Evolutionary conservation across 2,797 vertebrate genomes (phyloP), one percentile per base, ranked within the genome.

Genomic region (Chelidonichthys spinosus): DNA sequence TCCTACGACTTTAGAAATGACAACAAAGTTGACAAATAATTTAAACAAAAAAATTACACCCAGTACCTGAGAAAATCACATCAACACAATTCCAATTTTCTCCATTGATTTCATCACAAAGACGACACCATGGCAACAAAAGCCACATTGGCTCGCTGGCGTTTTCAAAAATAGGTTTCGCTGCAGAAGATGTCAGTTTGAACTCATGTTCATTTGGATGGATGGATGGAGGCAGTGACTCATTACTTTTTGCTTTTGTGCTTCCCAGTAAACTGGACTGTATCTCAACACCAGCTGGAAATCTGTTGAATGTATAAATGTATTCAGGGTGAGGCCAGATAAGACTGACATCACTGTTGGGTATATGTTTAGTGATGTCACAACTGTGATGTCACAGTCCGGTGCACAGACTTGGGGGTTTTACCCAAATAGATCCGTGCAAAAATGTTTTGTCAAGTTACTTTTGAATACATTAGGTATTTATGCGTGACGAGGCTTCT

Each of bases 131-230:
- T 50, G 47, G 67, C 49, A 50, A 53, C 63, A 33, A 58, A 37
- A 18, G 32, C 35, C 15, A 40, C n/a, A 33, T 47, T 43, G n/a
- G 40, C n/a, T 60, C 6, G 3, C 11, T 44, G 33, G n/a, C 2
- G 5, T 52, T 64, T 76, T 80, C 9, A 63, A 33, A 35, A 46
- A 36, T 35, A 42, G 2, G 40, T 46, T 64, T 37, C 53, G 18
- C 42, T 55, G 15, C 3, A 2, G 50, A 49, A 39, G 11, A 69
- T 43, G 43, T 63, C 32, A 15, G 39, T 64, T 15, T 76, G 60
- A 64, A 44, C 50, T 56, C 25, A 4, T 11, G 1, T 42, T 49
- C 11, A 5, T 66, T 37, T 52, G 39, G 54, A 59, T 1, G 40
- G 49, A 35, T 10, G 10, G 11, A 33, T 11, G 3, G 15, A 64